Evolutionary conservation across 2,113 vertebrate genomes (phyloP).

Genomic region (Hippocampus barbouri): DNA sequence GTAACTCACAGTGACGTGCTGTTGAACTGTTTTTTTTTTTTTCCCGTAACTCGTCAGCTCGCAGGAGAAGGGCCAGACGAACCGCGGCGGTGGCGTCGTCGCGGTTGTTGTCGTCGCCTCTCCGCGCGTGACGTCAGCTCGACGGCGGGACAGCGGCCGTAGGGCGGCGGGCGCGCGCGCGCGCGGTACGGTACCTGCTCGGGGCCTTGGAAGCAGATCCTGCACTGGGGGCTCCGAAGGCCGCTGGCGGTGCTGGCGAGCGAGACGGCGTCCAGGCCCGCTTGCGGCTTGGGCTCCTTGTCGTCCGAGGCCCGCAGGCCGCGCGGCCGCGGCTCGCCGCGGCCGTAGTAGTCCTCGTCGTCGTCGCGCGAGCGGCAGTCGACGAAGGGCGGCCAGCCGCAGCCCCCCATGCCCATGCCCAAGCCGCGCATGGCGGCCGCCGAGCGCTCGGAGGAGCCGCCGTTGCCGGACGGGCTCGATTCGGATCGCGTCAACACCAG

Average conservation of each 20-base stretch:
- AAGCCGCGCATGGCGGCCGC: conserved; percentile 75
- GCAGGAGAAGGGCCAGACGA: no score
- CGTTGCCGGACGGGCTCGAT: conserved; percentile 76
- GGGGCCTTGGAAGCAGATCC: conserved; percentile 90
- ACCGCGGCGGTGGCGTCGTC: no score
- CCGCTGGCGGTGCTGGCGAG: conserved; percentile 85
- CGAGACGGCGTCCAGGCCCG: conserved; percentile 84
- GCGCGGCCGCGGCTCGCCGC: conserved; percentile 78
- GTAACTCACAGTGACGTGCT: no score
- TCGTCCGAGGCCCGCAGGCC: conserved; percentile 77
- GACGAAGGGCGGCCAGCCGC: conserved; percentile 83
- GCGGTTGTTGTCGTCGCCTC: no score
- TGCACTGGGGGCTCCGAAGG: conserved; percentile 85
- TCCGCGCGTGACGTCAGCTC: no score
- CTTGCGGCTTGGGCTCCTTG: conserved; percentile 77
- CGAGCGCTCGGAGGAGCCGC: conserved; percentile 46
- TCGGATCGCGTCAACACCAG: conserved; percentile 90
- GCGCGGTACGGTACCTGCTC: conserved; percentile 77
- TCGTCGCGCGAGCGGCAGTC: conserved; percentile 75
- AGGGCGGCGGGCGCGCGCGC: no score
- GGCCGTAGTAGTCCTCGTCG: conserved; percentile 85
- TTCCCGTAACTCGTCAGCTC: no score
- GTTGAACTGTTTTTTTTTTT: no score
- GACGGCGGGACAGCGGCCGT: no score
- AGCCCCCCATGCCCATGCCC: conserved; percentile 78